These are phyloP conservation scores for Grallaria varia DNA, from an alignment of 2,113 vertebrate genomes.

Conservation along the genomic window DNA sequence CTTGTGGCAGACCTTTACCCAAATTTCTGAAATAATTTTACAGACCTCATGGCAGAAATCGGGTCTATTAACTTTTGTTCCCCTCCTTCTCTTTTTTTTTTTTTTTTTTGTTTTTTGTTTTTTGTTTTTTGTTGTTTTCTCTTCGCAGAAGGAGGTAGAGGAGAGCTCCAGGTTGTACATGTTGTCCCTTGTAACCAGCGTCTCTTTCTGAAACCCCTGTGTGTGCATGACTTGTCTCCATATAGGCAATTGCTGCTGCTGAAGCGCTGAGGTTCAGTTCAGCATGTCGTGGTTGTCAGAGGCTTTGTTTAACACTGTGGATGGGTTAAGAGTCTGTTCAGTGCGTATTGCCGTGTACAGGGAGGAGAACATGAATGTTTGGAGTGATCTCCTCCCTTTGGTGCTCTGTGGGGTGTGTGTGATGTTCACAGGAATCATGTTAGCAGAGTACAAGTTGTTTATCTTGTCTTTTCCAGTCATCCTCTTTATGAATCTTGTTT, in stretches of 20 bases:
- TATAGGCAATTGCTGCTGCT: background rate
- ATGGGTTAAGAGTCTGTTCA: slow-evolving; percentile 63
- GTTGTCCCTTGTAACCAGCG: slow-evolving; percentile 49
- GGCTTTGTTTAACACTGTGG: background rate
- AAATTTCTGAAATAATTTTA: background rate
- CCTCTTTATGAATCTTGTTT: background rate
- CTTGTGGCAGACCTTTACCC: background rate
- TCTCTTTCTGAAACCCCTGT: slow-evolving; percentile 19
- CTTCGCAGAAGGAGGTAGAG: slow-evolving; percentile 85
- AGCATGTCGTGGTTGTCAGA: slow-evolving; percentile 41
- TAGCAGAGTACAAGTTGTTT: background rate
- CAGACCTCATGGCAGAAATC: background rate
- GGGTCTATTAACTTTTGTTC: slow-evolving; percentile 63
- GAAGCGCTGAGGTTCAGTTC: background rate
- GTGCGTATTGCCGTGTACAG: background rate
- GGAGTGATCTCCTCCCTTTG: background rate
- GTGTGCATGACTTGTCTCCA: slow-evolving; percentile 32
- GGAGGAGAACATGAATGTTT: background rate
- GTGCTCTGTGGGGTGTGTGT: background rate
- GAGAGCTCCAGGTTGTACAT: slow-evolving; percentile 87
- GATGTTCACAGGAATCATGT: fast-evolving
- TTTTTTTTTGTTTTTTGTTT: slow-evolving; percentile 37
- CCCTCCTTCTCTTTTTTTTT: slow-evolving; percentile 54
- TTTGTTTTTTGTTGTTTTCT: slow-evolving; percentile 45
- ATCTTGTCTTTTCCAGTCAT: background rate